These are phyloP conservation scores for Dermatemys mawii DNA, from an alignment of 2,113 vertebrate genomes.

Conservation along the genomic window DNA sequence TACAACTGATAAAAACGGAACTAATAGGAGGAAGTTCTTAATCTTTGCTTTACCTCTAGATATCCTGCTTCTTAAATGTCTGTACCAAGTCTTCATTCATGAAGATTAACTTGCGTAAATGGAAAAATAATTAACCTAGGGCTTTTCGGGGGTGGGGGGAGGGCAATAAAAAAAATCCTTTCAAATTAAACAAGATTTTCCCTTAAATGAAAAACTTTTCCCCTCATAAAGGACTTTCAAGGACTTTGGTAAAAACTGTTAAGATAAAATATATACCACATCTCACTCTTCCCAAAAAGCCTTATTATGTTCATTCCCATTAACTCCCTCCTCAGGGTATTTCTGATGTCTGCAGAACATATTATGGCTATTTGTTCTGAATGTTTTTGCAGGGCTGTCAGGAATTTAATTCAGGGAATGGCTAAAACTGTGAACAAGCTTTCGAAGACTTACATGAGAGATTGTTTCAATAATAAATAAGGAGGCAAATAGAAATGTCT, in stretches of 20 bases:
- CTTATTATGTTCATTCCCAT: constrained; percentile 75
- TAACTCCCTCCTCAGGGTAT: constrained; percentile 72
- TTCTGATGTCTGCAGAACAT: constrained; percentile 74
- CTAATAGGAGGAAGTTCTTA: background rate
- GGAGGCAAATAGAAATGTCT: constrained; percentile 32
- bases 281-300: constrained; percentile 64
- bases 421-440: constrained; percentile 44
- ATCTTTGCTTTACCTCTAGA: background rate
- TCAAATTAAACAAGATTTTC: constrained; percentile 52
- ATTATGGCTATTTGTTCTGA: constrained; percentile 70
- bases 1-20: background rate
- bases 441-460: constrained; percentile 25
- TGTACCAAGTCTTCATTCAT: background rate
- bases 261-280: constrained; percentile 70
- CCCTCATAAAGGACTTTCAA: constrained; percentile 57
- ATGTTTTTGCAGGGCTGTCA: constrained; percentile 63
- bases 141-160: constrained; percentile 21
- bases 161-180: constrained; percentile 21
- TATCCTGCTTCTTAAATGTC: background rate
- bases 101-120: background rate
- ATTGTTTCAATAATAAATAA: constrained; percentile 32
- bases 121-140: background rate
- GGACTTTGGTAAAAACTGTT: constrained; percentile 65
- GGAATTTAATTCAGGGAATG: constrained; percentile 64
- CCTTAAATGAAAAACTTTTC: constrained; percentile 67